A percentile compares a stretch with the other conserved stretches of the same genome.
phyloP scores from a whole-genome alignment of 2,888 invertebrate species.

The Rotaria sp. region DNA sequence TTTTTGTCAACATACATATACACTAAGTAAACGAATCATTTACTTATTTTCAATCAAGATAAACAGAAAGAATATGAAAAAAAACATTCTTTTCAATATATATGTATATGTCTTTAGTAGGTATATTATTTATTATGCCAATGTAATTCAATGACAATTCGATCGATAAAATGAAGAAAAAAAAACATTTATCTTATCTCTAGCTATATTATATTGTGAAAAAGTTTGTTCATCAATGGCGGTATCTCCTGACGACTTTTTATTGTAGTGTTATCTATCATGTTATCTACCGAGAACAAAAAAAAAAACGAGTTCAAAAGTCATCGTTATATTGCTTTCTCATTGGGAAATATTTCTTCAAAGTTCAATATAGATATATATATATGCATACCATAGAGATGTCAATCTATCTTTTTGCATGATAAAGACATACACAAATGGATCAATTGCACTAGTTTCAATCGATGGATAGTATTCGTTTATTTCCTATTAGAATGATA shows the following conservation, averaged over 20 bases:
- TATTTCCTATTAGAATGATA: neutral
- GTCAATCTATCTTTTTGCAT: neutral
- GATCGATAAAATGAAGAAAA: neutral
- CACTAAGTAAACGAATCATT: neutral
- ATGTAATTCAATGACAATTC: neutral
- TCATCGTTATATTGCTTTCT: neutral
- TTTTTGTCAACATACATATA: neutral
- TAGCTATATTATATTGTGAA: neutral
- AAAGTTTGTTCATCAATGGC: neutral
- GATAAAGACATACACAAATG: neutral
- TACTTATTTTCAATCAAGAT: neutral
- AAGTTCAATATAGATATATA: slow-evolving; percentile 3
- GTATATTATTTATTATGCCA: neutral
- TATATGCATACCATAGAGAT: neutral
- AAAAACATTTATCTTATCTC: neutral
- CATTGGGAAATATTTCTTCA: slow-evolving; percentile 15
- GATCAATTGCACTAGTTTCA: slow-evolving; percentile 9
- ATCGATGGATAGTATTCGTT: neutral
- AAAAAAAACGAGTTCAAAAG: neutral
- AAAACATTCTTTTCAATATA: no score
- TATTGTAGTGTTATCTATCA: neutral
- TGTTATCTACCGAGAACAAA: slow-evolving; percentile 1
- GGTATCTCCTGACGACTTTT: neutral
- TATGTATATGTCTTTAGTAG: neutral
- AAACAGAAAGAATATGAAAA: neutral